Conservation (phyloP, 2,113 vertebrate species). For the Mesoclemmys tuberculata region DNA sequence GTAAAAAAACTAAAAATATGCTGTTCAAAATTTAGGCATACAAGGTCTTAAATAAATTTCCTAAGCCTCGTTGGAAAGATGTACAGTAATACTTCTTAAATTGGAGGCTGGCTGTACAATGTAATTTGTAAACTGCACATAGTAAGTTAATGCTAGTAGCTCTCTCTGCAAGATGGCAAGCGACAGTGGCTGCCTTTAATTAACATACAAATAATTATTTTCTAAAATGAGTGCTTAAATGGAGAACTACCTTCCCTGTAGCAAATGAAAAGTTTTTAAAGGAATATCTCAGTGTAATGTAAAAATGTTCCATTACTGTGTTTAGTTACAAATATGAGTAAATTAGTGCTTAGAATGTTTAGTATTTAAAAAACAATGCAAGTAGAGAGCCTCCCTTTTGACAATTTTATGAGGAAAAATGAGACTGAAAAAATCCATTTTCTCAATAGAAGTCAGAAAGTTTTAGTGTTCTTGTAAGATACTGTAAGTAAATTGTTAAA, state of each 20-base stretch:
- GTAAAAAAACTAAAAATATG: not conserved
- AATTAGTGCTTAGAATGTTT: not conserved
- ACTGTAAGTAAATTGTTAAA: not conserved
- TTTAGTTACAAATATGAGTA: not conserved
- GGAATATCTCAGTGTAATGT: not conserved
- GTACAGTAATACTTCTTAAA: not conserved
- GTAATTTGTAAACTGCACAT: not conserved
- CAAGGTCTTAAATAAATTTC: not conserved
- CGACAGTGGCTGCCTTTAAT: not conserved
- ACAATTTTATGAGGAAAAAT: not conserved
- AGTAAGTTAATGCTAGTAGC: not conserved
- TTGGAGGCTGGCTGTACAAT: accelerated
- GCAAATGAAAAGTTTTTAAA: not conserved
- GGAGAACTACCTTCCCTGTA: not conserved
- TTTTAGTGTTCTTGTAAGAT: not conserved
- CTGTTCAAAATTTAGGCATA: not conserved
- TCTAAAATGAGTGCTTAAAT: not conserved
- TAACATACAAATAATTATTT: not conserved
- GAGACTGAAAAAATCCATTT: not conserved
- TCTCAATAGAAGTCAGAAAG: not conserved
- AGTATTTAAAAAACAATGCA: not conserved
- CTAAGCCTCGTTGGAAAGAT: not conserved
- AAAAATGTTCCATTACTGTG: not conserved
- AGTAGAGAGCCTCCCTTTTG: not conserved
- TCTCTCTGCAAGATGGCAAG: not conserved